These are phyloP conservation scores for Planiliza haematocheilus DNA, from an alignment of 2,113 vertebrate species.

Conservation along the genomic window DNA sequence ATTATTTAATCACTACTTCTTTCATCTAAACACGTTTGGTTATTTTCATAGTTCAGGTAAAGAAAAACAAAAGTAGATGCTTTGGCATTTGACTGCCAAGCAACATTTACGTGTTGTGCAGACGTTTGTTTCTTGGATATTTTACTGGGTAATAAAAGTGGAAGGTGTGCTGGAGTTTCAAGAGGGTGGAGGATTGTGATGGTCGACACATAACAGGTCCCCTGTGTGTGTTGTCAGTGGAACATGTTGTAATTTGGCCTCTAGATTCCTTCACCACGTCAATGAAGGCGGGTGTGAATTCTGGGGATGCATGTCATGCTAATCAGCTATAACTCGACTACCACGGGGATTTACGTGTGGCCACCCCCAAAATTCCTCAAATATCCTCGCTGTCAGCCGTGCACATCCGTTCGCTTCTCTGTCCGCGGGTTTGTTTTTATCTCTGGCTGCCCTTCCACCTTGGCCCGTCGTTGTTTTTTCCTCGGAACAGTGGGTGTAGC, in stretches of 20 bases:
- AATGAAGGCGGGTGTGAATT: conserved; percentile 70
- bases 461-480: conserved; percentile 46
- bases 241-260: conserved; percentile 66
- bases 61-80: background rate
- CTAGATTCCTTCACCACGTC: conserved; percentile 50
- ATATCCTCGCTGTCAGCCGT: conserved; percentile 42
- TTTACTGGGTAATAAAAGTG: background rate
- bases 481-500: conserved; percentile 14
- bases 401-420: conserved; percentile 21
- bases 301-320: conserved; percentile 65
- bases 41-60: background rate
- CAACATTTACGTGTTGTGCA: background rate
- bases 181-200: conserved; percentile 2
- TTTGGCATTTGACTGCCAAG: background rate
- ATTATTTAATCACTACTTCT: background rate
- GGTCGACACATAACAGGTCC: conserved; percentile 37
- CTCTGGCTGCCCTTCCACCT: conserved; percentile 43
- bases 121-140: background rate
- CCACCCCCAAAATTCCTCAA: conserved; percentile 55
- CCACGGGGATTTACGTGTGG: conserved; percentile 42
- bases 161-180: background rate
- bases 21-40: too few relatives aligned
- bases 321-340: conserved; percentile 48
- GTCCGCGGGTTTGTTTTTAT: conserved; percentile 27
- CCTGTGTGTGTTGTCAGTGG: conserved; percentile 52